Evolutionary conservation across 2,113 vertebrate genomes (phyloP), one percentile per base, ranked within the genome.

Genomic region (Nothoprocta pentlandii): DNA sequence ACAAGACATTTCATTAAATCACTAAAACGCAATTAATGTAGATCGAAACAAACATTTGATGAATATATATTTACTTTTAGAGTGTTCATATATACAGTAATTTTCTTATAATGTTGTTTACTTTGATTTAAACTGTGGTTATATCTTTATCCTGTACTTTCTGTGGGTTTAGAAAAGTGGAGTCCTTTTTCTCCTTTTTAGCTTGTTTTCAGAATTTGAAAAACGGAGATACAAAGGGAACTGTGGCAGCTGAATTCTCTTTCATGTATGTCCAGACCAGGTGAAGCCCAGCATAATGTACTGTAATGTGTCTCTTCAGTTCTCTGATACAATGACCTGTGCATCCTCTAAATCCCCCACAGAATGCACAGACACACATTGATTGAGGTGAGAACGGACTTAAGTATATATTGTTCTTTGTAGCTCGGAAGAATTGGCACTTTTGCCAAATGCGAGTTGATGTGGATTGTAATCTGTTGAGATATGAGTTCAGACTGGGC

Each of bases 251-350:
- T 93, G 95, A 92, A 92, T 93, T 95, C 78, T 93, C 94, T 97
- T 96, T 96, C 86, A 95, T 96, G 94, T 96, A 85, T 91, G 86
- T 93, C 94, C 96, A 93, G 92, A 68, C 92, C 85, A 96, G 92
- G 92, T 96, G 94, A 93, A 96, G 93, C 92, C 64, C 84, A 89
- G 92, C 89, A 96, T 95, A 96, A 95, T 95, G 77, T 66, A 74
- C 88, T 95, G 93, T 95, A 96, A 97, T 96, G 85, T 53, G 89
- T 80, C 88, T 93, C 90, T 92, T 95, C 86, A 87, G 85, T 93
- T 97, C 93, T 95, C 86, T 96, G 94, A 95, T 95, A 94, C 86
- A 92, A 94, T 96, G 95, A 95, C 95, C 89, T 95, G 88, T 95
- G 85, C 86, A 96, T 97, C 92, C 90, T 87, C 79, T 92, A 95